Base-by-base conservation (phyloP, 2,797 vertebrate genomes). In the Sardinella longiceps region DNA sequence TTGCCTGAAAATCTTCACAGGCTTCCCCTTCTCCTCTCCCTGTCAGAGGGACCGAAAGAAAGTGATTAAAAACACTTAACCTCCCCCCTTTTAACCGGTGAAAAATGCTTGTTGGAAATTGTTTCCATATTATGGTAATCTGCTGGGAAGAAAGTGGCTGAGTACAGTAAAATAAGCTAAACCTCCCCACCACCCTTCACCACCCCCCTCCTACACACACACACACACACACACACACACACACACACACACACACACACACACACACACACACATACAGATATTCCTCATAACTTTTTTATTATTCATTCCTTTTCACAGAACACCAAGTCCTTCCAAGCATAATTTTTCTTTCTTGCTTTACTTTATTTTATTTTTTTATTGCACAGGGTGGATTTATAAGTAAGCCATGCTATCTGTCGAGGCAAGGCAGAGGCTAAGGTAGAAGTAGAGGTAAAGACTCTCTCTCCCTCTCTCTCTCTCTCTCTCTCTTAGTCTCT, bases 1-100 rank as follows among this genome's bases (percentile, higher is more conserved):
- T 18, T 74, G 66, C 66, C 66, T 74, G 33, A 39, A 37, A 74
- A 66, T 30, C 25, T 66, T 66, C 60, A 66, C 10, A 30, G 25
- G 28, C 60, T 28, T 12, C 60, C 60, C 28, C 60, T 66, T n/a
- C 58, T 28, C 14, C 25, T n/a, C 58, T 28, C 14, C 25, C 25
- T 2, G 25, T 30, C 60, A 66, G 30, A 39, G 2, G 5, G 45
- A 7, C 45, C 33, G 30, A 37, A 20, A 15, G 30, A 37, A 20
- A 15, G 33, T 74, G 66, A 74, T 74, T 74, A 74, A 33, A 84
- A 60, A 80, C 81, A 88, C 85, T 85, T 83, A 84, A 86, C 88
- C 84, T 86, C 80, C 81, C 84, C 85, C 30, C 4, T 33, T 74
- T 74, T 74, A 20, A 39, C 5, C 5, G 33, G 23, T 74, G 66